Conservation (phyloP, 2,797 vertebrate species). For the Uromys caudimaculatus region DNA sequence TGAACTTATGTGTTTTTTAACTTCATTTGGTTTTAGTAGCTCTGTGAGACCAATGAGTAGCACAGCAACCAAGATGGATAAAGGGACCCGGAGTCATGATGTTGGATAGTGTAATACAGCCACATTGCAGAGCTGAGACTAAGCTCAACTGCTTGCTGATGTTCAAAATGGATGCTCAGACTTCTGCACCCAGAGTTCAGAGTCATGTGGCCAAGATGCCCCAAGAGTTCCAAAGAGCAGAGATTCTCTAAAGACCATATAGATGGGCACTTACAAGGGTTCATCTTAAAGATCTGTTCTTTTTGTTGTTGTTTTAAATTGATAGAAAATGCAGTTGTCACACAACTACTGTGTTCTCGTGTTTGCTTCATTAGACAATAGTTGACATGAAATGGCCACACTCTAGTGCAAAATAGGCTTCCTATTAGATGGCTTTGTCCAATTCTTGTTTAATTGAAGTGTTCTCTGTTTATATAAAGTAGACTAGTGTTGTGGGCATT, state of each 20-base stretch:
- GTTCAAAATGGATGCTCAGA: neutral
- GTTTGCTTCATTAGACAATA: neutral
- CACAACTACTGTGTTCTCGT: neutral
- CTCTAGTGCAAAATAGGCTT: neutral
- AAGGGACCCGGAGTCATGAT: neutral
- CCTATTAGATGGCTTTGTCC: neutral
- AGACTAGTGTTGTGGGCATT: neutral
- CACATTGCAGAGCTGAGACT: neutral
- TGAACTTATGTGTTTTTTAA: neutral
- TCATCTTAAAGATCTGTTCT: neutral
- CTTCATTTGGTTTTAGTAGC: constrained; percentile 46
- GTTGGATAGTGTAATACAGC: neutral
- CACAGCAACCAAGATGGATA: neutral
- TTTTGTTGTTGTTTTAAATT: neutral
- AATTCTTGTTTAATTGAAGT: neutral
- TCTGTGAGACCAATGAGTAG: neutral
- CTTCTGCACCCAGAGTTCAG: neutral
- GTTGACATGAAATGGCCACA: neutral
- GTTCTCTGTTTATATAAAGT: neutral
- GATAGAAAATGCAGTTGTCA: neutral
- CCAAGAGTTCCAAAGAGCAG: neutral
- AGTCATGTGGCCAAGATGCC: neutral
- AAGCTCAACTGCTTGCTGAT: neutral
- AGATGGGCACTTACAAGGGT: neutral
- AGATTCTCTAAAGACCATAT: neutral